Conservation (phyloP, 2,888 invertebrate species). For the Cephus runcator region DNA sequence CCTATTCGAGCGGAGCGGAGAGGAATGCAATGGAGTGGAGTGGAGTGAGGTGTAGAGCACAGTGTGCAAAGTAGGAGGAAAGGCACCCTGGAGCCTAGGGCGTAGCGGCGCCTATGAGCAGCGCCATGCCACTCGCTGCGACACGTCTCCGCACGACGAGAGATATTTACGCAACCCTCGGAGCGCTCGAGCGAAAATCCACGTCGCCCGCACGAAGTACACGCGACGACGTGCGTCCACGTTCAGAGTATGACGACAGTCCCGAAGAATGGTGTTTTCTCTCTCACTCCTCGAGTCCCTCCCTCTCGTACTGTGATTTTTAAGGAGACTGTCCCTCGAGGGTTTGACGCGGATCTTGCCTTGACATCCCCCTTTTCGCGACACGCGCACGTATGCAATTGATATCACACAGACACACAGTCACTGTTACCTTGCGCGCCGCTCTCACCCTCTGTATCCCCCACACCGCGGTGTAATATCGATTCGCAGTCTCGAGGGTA, state of each 20-base stretch:
- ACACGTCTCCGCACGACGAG: constrained; percentile 22
- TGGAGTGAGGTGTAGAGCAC: not conserved
- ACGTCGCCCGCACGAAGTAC: not conserved
- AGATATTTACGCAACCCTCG: constrained; percentile 62
- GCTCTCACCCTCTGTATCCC: no score
- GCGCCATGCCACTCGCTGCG: constrained; percentile 39
- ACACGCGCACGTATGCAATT: no score
- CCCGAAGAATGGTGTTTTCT: constrained; percentile 4
- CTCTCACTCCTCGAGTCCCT: constrained; percentile 22
- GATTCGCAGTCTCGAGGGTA: constrained; percentile 52
- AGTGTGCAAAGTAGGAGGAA: constrained; percentile 14
- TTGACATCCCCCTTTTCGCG: no score
- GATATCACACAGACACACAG: not conserved
- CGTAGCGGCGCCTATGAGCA: constrained; percentile 43
- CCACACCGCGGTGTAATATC: constrained; percentile 35
- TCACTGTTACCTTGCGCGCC: not conserved
- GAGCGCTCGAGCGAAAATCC: constrained; percentile 3
- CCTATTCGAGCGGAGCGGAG: not conserved
- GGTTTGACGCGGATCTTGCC: no score
- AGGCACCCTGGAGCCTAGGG: constrained; percentile 29
- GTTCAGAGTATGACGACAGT: not conserved
- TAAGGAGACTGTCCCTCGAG: no score
- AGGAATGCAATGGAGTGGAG: no score
- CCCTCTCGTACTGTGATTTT: constrained; percentile 32
- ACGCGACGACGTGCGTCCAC: not conserved